phyloP scores from a whole-genome alignment of 1,140 invertebrate species.

The Episyrphus balteatus region DNA sequence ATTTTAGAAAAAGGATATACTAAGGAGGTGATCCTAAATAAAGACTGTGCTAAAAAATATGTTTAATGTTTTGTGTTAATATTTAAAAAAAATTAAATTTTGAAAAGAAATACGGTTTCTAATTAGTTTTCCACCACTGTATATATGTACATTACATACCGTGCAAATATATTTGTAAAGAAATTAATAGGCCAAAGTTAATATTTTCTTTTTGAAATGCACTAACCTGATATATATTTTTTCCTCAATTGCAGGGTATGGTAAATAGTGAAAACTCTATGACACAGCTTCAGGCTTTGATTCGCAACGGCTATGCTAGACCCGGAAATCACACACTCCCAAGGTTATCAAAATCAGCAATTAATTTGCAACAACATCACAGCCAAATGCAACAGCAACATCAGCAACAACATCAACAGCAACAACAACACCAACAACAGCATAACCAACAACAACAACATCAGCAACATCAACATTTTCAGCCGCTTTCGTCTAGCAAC shows the following conservation, averaged over 20 bases:
- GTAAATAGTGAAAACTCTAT: conserved; percentile 18
- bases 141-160: too few relatives aligned
- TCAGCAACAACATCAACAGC: not conserved
- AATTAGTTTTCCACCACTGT: too few relatives aligned
- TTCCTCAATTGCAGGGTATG: conserved; percentile 14
- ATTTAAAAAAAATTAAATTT: too few relatives aligned
- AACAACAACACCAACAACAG: conserved; percentile 21
- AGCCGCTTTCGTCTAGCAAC: conserved; percentile 29
- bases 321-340: conserved; percentile 15
- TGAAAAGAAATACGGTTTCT: too few relatives aligned
- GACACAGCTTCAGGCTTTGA: conserved; percentile 25
- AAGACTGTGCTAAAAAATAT: too few relatives aligned
- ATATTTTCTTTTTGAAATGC: not conserved
- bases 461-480: conserved; percentile 36
- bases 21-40: too few relatives aligned
- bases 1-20: too few relatives aligned
- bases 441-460: conserved; percentile 26
- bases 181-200: too few relatives aligned
- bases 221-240: not conserved
- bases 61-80: too few relatives aligned
- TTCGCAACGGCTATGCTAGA: conserved; percentile 29
- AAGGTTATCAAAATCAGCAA: conserved; percentile 21
- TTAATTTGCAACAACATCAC: conserved; percentile 20
- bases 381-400: conserved; percentile 10
- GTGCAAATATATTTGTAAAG: too few relatives aligned